Percentiles rank a stretch among this genome's conserved stretches.
phyloP scores from a whole-genome alignment of 2,888 invertebrate species.

The Herminia tarsipennalis region DNA sequence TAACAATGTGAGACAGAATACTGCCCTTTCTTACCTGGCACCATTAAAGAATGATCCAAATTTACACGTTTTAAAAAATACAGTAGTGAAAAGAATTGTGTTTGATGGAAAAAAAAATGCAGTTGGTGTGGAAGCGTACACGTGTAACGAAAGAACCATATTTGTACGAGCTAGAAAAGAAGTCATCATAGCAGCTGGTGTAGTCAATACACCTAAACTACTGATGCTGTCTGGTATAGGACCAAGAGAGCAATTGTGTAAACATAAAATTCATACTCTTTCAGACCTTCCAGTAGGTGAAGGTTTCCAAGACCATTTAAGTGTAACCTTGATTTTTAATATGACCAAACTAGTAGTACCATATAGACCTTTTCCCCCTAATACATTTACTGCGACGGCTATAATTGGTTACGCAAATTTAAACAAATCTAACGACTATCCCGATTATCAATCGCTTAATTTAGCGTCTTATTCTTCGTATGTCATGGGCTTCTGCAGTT shows the following conservation, averaged over 20 bases:
- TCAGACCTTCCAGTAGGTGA: constrained; percentile 56
- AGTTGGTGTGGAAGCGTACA: constrained; percentile 49
- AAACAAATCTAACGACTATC: constrained; percentile 15
- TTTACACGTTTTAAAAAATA: constrained; percentile 24
- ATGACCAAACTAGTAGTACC: constrained; percentile 41
- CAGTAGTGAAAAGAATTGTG: constrained; percentile 15
- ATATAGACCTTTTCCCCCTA: constrained; percentile 35
- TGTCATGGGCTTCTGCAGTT: constrained; percentile 19
- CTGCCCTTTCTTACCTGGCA: constrained; percentile 16
- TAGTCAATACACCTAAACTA: constrained; percentile 57
- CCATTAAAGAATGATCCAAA: constrained; percentile 12
- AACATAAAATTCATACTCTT: constrained; percentile 45
- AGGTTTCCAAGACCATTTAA: constrained; percentile 59
- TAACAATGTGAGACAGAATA: constrained; percentile 11
- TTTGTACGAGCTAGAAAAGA: constrained; percentile 46
- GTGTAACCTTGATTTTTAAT: constrained; percentile 50
- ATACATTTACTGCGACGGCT: constrained; percentile 45
- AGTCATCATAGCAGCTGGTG: constrained; percentile 59
- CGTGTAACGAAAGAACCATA: constrained; percentile 17
- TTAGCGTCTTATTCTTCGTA: constrained; percentile 12
- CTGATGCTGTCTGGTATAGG: constrained; percentile 64
- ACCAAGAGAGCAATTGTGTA: constrained; percentile 48
- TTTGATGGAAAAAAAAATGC: constrained; percentile 28
- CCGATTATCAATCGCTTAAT: constrained; percentile 19
- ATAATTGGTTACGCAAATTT: constrained; percentile 18